Conservation (phyloP, 2,113 vertebrate genomes). For the Calypte anna region DNA sequence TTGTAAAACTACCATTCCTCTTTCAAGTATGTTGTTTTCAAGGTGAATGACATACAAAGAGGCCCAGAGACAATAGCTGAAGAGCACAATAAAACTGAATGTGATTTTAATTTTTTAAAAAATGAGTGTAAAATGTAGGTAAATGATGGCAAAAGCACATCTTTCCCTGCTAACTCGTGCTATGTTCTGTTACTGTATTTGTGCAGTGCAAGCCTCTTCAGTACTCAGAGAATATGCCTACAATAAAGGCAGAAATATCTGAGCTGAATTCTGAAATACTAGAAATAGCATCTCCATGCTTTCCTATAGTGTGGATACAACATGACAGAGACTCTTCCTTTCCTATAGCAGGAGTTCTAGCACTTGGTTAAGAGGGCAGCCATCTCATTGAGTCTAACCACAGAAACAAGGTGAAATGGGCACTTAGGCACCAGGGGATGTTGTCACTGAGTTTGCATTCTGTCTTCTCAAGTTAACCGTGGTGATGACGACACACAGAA, state of each 20-base stretch:
- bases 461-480: neutral
- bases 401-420: neutral
- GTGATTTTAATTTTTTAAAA: neutral
- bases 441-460: neutral
- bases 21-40: neutral
- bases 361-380: neutral
- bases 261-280: neutral
- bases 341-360: neutral
- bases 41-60: neutral
- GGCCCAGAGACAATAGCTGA: neutral
- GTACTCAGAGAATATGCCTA: neutral
- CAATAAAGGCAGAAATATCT: neutral
- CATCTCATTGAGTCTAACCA: neutral
- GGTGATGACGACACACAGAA: neutral
- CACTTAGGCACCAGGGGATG: fast-evolving
- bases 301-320: neutral
- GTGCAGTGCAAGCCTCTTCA: neutral
- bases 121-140: neutral
- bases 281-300: neutral
- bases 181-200: neutral
- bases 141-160: neutral
- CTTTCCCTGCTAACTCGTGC: neutral
- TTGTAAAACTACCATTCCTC: neutral
- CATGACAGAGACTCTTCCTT: neutral
- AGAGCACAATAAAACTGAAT: neutral